phyloP scores from a whole-genome alignment of 1,140 invertebrate genomes.

The Drosophila jambulina region DNA sequence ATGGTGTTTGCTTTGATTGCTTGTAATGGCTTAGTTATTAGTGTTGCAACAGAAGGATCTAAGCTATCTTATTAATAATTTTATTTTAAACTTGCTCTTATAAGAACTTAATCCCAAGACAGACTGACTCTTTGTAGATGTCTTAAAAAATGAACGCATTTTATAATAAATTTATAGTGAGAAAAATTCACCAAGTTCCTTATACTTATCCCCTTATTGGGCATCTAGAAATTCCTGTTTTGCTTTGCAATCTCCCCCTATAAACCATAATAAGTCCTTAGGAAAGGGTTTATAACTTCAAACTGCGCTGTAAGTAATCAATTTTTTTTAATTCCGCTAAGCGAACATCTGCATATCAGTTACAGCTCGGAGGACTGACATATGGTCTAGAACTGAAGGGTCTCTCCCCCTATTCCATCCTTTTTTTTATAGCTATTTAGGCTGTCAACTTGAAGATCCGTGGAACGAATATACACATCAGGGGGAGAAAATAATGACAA shows the following conservation, averaged over 20 bases:
- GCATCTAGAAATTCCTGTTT: background rate
- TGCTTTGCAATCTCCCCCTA: background rate
- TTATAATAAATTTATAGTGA: background rate
- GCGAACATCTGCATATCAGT: slow-evolving; percentile 38
- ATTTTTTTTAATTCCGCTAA: slow-evolving; percentile 31
- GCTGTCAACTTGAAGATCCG: slow-evolving; percentile 59
- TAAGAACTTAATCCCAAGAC: too few relatives aligned
- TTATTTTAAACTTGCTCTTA: too few relatives aligned
- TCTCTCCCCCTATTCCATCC: background rate
- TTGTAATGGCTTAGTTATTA: slow-evolving; percentile 10
- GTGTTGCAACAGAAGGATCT: slow-evolving; percentile 15
- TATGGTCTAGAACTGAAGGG: slow-evolving; percentile 18
- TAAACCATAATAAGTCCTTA: background rate
- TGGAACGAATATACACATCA: slow-evolving; percentile 20
- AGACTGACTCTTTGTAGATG: too few relatives aligned
- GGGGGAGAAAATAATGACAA: slow-evolving; percentile 53
- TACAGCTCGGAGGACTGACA: slow-evolving; percentile 5
- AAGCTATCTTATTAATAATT: background rate
- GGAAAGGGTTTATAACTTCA: background rate
- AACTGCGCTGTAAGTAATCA: slow-evolving; percentile 11
- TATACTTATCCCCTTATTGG: background rate
- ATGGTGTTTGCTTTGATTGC: slow-evolving; percentile 10
- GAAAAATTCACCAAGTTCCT: background rate
- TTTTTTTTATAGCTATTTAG: slow-evolving; percentile 39
- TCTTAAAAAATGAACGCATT: too few relatives aligned